Evolutionary conservation across 2,797 vertebrate species (phyloP), one percentile per base, ranked within the genome.

Genomic region (Phaenicophaeus curvirostris): DNA sequence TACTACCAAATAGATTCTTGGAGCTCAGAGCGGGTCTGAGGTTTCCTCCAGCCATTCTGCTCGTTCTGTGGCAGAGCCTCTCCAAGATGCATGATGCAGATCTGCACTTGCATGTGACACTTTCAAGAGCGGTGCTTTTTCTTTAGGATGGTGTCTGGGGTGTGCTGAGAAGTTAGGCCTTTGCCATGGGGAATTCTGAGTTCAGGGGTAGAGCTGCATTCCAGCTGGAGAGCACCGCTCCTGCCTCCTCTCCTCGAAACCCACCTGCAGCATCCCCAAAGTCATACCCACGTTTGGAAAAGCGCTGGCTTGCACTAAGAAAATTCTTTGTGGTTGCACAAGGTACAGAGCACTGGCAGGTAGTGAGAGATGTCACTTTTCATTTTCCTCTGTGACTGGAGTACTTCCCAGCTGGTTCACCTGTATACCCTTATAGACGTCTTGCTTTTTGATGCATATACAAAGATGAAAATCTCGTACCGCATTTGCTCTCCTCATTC

Each of bases 391-490:
- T 54, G 75, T 33, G 5, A 67, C 67, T 69, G 30, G n/a, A 67
- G 33, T 6, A 92, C 84, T 85, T 93, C 84, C 92, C 77, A 92
- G 67, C 31, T 1, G 0, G 4, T 95, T 95, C 92, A 90, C 95
- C 86, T 90, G 93, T 76, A 1, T 31, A 65, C 67, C 84, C 44
- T 42, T 67, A 39, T 2, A 90, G 86, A 31, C 37, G 48, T 58
- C 75, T 68, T 15, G 35, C 84, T 93, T 87, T 96, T 95, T 90
- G 94, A 93, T 92, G 72, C 86, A 4, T 13, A 6, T 58, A 5
- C 84, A 9, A 5, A 84, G 87, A 71, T 73, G 54, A 68, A 81
- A 85, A 71, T 75, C 87, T 72, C 48, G 4, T 6, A 4, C 27
- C 58, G 85, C 39, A 1, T 63, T 89, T 59, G 41, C 94, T 90